Conservation (phyloP, 1,140 invertebrate genomes). For the Macrotrachela quadricornifera region DNA sequence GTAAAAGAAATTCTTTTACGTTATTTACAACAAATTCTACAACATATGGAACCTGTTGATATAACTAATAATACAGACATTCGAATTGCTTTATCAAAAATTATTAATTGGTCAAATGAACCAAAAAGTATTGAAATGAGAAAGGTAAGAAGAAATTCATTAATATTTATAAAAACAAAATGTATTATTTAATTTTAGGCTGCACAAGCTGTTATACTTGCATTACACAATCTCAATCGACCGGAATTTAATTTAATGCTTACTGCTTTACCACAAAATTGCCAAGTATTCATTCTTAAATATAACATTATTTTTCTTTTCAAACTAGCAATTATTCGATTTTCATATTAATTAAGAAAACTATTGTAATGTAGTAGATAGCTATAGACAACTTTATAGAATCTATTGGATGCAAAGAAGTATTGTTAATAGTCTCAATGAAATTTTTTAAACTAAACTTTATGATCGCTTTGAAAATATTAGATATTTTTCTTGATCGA, state of each 20-base stretch:
- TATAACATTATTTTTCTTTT: no score
- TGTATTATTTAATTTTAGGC: constrained; percentile 22
- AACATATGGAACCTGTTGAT: constrained; percentile 28
- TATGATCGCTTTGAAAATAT: no score
- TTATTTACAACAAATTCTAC: constrained; percentile 26
- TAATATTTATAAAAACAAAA: no score
- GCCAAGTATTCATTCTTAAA: no score
- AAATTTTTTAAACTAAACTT: no score
- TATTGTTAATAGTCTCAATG: no score
- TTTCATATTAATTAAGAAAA: no score
- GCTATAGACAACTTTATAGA: no score
- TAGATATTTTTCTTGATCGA: no score
- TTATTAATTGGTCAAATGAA: constrained; percentile 36
- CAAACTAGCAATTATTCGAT: no score
- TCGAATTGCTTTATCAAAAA: constrained; percentile 30
- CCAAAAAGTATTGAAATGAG: constrained; percentile 47
- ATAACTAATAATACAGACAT: constrained; percentile 29
- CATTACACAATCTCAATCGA: constrained; percentile 67
- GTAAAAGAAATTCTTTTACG: constrained; percentile 28
- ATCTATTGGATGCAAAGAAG: no score
- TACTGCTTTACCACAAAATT: constrained; percentile 56
- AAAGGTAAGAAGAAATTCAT: constrained; percentile 16
- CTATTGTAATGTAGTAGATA: no score
- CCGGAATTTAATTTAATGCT: constrained; percentile 61
- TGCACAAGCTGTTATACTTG: constrained; percentile 54